Evolutionary conservation across 2,888 invertebrate genomes (phyloP).

Genomic region (Drosophila formosana): DNA sequence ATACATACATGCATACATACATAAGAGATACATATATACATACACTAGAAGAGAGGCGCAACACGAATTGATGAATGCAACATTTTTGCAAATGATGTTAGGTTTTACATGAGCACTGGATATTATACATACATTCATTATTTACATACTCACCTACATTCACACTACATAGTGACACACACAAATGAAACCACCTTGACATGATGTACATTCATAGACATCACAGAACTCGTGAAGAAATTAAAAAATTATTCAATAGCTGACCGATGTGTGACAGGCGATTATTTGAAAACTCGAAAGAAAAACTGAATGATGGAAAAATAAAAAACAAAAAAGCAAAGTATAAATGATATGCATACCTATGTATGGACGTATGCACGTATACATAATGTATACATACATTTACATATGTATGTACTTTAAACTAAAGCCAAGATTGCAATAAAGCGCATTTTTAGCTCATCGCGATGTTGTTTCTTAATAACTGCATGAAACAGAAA

Average conservation of each 20-base stretch:
- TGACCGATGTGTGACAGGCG: neutral
- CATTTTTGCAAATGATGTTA: neutral
- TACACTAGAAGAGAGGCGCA: neutral
- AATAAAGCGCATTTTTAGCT: slow-evolving; percentile 72
- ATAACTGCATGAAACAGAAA: neutral
- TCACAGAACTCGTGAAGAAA: neutral
- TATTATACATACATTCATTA: neutral
- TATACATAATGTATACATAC: slow-evolving; percentile 32
- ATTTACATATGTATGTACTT: slow-evolving; percentile 12
- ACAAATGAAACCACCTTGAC: slow-evolving; percentile 38
- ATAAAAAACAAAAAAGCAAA: neutral
- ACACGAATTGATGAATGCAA: slow-evolving; percentile 1
- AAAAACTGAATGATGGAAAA: neutral
- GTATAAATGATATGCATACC: slow-evolving; percentile 22
- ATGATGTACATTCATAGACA: slow-evolving; percentile 21
- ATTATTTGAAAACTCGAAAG: slow-evolving; percentile 1
- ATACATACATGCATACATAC: slow-evolving; percentile 2
- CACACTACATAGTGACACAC: neutral
- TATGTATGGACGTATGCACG: neutral
- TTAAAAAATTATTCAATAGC: neutral
- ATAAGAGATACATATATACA: slow-evolving; percentile 1
- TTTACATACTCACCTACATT: neutral
- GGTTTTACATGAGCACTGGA: neutral
- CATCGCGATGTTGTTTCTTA: slow-evolving; percentile 9
- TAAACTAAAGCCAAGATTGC: slow-evolving; percentile 40